A percentile compares a stretch with the other conserved stretches of the same genome.
These are phyloP conservation scores for Cyanocitta stelleri DNA, from an alignment of 2,113 vertebrate species.

Conservation along the genomic window DNA sequence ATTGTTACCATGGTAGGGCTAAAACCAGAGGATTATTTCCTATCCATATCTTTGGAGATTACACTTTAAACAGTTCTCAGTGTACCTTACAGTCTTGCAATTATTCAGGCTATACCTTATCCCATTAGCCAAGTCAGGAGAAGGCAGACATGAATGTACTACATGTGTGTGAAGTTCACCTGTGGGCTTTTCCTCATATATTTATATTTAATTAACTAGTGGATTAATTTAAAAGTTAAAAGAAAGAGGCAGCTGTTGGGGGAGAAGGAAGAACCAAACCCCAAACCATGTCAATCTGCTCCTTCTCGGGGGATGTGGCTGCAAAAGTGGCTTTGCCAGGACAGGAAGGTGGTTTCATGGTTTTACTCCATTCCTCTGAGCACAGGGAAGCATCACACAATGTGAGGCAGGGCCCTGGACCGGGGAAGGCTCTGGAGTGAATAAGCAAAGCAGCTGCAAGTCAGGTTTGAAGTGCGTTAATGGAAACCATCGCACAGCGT, in stretches of 20 bases:
- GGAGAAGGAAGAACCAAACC: not conserved
- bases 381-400: not conserved
- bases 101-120: not conserved
- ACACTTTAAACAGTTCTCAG: not conserved
- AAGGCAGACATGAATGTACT: not conserved
- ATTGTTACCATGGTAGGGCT: not conserved
- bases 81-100: not conserved
- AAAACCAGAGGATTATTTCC: slow-evolving; percentile 6
- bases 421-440: not conserved
- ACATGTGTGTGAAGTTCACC: not conserved
- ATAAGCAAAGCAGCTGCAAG: slow-evolving; percentile 30
- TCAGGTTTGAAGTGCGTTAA: slow-evolving; percentile 5
- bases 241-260: not conserved
- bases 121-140: not conserved
- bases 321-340: not conserved
- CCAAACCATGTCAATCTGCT: not conserved
- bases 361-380: not conserved
- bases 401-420: not conserved
- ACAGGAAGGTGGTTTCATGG: not conserved
- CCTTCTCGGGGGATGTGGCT: not conserved
- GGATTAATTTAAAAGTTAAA: not conserved
- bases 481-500: not conserved
- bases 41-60: not conserved
- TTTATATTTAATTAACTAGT: not conserved
- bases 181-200: not conserved